Evolutionary conservation across 2,113 vertebrate species (phyloP).

Genomic region (Ictalurus punctatus): DNA sequence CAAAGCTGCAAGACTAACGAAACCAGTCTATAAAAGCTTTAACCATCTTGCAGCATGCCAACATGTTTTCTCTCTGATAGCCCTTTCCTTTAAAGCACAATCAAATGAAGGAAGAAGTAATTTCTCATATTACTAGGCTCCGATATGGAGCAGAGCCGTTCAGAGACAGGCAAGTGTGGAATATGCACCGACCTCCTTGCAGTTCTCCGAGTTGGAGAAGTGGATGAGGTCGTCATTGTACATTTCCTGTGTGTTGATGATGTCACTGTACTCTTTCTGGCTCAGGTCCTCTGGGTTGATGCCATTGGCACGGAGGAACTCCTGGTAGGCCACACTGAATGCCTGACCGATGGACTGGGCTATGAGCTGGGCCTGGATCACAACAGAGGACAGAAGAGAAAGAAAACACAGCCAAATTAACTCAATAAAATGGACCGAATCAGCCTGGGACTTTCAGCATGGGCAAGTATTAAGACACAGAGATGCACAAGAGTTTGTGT

Average conservation of each 20-base stretch:
- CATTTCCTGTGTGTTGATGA: conserved; percentile 99
- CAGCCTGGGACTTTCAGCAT: not conserved
- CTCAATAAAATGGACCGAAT: not conserved
- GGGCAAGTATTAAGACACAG: not conserved
- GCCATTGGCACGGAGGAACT: conserved; percentile 95
- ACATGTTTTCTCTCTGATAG: not conserved
- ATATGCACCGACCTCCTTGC: conserved; percentile 87
- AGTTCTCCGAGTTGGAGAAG: conserved; percentile 98
- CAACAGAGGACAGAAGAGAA: conserved; percentile 23
- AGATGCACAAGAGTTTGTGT: not conserved
- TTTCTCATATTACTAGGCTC: not conserved
- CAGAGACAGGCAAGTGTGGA: not conserved
- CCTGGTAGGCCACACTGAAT: conserved; percentile 98
- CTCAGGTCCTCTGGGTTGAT: conserved; percentile 98
- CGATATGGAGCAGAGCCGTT: not conserved
- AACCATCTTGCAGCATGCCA: not conserved
- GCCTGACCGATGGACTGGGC: conserved; percentile 98
- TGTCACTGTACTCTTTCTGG: conserved; percentile 98
- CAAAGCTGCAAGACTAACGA: not conserved
- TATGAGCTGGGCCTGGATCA: conserved; percentile 90
- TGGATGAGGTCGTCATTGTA: conserved; percentile 99
- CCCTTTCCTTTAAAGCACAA: not conserved
- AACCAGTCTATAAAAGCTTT: not conserved
- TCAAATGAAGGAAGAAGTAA: not conserved
- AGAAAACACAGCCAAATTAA: not conserved